Evolutionary conservation across 1,140 invertebrate species (phyloP), one percentile per base, ranked within the genome.

Genomic region (Glomeris maerens): DNA sequence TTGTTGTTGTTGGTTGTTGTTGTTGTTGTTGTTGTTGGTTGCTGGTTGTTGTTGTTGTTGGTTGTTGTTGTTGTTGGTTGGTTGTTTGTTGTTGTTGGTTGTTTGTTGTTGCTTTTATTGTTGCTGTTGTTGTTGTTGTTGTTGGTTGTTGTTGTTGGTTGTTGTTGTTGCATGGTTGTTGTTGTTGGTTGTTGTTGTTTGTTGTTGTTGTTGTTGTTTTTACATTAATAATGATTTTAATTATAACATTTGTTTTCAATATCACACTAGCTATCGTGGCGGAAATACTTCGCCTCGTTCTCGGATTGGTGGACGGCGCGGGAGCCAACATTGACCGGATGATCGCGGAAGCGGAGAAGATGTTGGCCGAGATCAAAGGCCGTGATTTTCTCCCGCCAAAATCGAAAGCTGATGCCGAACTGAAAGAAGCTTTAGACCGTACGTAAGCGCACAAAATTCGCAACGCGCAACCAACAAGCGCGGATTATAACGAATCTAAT

Each of bases 241-340:
- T 2, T 23, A 10, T 41, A 1, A 10, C 14, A 21, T 28, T 45
- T 31, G 13, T 38, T 14, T 39, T 26, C 45, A 41, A 44, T 42
- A 5, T 7, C 40, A 5, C 25, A 23, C 4, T 27, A 58, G 55
- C 40, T 0, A 76, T 79, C 0, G 77, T 89, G 2, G 61, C 66
- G 0, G 77, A 83, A 42, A 77, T 88, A 0, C 67, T 77, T 10
- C 70, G 74, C 2, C 60, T 88, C 2, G 77, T 79, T 1, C 70
- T 74, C 23, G 77, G 78, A 40, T 65, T 82, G 0, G 77, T 80
- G 52, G 75, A 77, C 1, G 76, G 77, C 23, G 64, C 73, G 36
- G 74, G 78, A 25, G 80, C 81, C 0, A 82, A 83, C 62, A 74
- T 86, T 0, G 86, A 90, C 42, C 77, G 74, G 17, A 81, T 84